Evolutionary conservation across 2,113 vertebrate species (phyloP).

Genomic region (Eolophus roseicapilla): DNA sequence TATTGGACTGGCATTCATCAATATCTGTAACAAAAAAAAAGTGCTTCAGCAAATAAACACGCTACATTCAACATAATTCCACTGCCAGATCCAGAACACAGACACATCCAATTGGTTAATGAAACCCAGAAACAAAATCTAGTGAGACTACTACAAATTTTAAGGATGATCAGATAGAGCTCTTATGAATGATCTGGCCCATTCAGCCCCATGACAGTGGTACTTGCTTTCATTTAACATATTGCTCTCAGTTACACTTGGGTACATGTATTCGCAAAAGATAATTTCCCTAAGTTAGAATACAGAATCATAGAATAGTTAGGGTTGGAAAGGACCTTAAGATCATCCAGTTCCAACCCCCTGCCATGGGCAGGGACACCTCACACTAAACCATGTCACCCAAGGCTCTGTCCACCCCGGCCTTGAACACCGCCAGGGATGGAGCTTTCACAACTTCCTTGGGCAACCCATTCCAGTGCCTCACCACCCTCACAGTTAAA

Average conservation of each 20-base stretch:
- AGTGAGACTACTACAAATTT: neutral
- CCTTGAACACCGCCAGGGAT: no score
- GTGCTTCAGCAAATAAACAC: conserved; percentile 23
- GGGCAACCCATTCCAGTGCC: no score
- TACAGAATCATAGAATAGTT: no score
- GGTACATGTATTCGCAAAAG: neutral
- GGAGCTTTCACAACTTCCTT: no score
- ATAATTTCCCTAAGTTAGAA: neutral
- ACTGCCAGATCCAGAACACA: neutral
- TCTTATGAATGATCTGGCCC: neutral
- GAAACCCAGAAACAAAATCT: conserved; percentile 22
- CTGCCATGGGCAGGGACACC: no score
- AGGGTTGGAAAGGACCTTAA: no score
- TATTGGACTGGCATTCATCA: conserved; percentile 90
- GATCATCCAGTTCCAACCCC: no score
- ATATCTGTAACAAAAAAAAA: conserved; percentile 82
- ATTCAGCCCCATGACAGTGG: neutral
- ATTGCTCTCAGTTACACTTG: neutral
- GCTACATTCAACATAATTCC: neutral
- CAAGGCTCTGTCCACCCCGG: no score
- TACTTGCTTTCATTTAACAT: neutral
- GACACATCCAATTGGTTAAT: neutral
- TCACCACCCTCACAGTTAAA: no score
- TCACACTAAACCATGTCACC: no score
- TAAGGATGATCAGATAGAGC: neutral